A percentile compares a stretch with the other conserved stretches of the same genome.
Evolutionary conservation across 2,113 vertebrate genomes (phyloP).

Genomic region (Crocuta crocuta): DNA sequence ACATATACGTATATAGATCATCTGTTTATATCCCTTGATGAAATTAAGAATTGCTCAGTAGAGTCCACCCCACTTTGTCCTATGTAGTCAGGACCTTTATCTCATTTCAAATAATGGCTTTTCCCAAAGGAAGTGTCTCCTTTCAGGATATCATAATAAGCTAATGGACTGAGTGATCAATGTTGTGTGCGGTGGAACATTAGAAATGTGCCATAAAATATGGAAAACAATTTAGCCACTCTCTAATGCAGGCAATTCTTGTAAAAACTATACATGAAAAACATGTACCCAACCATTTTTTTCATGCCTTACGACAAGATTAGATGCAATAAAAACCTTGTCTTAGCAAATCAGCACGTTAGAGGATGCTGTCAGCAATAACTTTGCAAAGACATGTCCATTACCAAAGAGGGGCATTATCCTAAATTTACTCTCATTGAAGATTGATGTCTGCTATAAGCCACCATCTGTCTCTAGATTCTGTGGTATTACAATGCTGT

Average conservation of each 20-base stretch:
- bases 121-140: conserved; percentile 77
- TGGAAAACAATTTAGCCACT: conserved; percentile 64
- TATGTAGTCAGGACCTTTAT: conserved; percentile 23
- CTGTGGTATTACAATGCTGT: conserved; percentile 80
- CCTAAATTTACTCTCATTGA: conserved; percentile 86
- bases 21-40: conserved; percentile 38
- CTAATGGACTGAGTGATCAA: conserved; percentile 80
- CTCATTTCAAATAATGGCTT: conserved; percentile 76
- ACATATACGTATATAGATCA: background rate
- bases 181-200: conserved; percentile 65
- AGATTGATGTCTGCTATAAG: conserved; percentile 88
- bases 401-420: conserved; percentile 86
- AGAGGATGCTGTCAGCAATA: conserved; percentile 83
- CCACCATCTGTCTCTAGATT: conserved; percentile 85
- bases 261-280: conserved; percentile 74
- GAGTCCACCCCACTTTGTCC: conserved; percentile 30
- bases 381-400: conserved; percentile 80
- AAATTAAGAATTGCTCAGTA: conserved; percentile 61
- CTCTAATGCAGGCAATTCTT: conserved; percentile 75
- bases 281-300: conserved; percentile 59
- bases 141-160: conserved; percentile 80
- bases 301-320: conserved; percentile 75
- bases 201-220: conserved; percentile 78
- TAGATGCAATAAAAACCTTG: conserved; percentile 83
- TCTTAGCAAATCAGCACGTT: conserved; percentile 83